phyloP scores from a whole-genome alignment of 1,140 invertebrate species.

The Ptiloglossa arizonensis region DNA sequence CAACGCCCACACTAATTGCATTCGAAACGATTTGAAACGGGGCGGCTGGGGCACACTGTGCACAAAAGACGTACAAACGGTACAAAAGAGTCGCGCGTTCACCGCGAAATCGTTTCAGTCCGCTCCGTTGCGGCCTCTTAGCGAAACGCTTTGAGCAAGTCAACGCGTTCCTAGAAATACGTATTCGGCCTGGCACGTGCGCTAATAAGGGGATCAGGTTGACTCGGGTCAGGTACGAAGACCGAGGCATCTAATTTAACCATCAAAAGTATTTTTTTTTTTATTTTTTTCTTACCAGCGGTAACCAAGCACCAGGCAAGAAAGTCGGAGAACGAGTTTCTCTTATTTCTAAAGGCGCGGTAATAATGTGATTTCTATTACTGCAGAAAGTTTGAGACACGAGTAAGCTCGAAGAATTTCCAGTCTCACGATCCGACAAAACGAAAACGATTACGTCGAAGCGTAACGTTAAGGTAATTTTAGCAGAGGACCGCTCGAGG shows the following conservation, averaged over 20 bases:
- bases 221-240: background rate
- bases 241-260: background rate
- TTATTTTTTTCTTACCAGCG: too few species aligned
- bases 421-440: too few species aligned
- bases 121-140: slow-evolving; percentile 31
- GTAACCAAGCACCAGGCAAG: too few species aligned
- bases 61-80: slow-evolving; percentile 16
- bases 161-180: slow-evolving; percentile 47
- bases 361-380: too few species aligned
- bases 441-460: background rate
- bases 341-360: too few species aligned
- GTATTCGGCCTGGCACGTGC: slow-evolving; percentile 36
- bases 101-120: slow-evolving; percentile 54
- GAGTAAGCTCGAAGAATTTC: background rate
- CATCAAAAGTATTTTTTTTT: background rate
- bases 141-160: slow-evolving; percentile 46
- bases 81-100: slow-evolving; percentile 8
- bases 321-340: too few species aligned
- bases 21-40: slow-evolving; percentile 9
- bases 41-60: too few species aligned
- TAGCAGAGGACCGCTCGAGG: background rate
- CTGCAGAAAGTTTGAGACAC: too few species aligned
- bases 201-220: background rate
- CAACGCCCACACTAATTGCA: slow-evolving; percentile 32
- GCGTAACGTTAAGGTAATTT: background rate